Conservation (phyloP, 2,888 invertebrate genomes). For the Standfussiana lucernea region DNA sequence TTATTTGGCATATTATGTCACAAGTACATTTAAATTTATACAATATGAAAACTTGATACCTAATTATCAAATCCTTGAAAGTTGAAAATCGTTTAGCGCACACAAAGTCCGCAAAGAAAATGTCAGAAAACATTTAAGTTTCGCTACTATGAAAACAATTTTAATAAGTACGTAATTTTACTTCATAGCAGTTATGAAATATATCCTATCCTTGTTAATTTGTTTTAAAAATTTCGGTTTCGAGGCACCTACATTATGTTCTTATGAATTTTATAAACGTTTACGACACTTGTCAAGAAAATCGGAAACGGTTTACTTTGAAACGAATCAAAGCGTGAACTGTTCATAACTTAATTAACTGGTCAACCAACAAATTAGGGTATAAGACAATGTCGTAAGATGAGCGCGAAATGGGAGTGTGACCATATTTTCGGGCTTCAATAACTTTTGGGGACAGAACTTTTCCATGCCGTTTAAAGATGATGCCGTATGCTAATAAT, state of each 20-base stretch:
- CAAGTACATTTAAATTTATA: neutral
- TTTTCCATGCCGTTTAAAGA: neutral
- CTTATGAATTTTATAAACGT: neutral
- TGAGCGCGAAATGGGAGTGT: constrained; percentile 4
- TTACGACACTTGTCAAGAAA: constrained; percentile 30
- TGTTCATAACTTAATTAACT: constrained; percentile 28
- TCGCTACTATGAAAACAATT: neutral
- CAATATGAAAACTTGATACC: neutral
- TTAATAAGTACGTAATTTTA: neutral
- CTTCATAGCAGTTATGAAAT: neutral
- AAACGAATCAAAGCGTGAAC: constrained; percentile 27
- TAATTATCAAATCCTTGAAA: constrained; percentile 1
- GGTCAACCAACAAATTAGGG: constrained; percentile 30
- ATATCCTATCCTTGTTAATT: neutral
- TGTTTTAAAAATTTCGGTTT: neutral
- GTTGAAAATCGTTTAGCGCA: constrained; percentile 4
- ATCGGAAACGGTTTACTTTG: constrained; percentile 1
- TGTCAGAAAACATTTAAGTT: neutral
- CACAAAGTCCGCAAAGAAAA: neutral
- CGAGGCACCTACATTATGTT: neutral
- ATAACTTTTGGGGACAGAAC: constrained; percentile 3
- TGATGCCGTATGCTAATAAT: neutral
- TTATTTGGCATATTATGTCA: neutral
- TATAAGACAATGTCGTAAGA: constrained; percentile 19
- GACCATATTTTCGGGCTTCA: constrained; percentile 8